Base-by-base conservation (phyloP, 2,113 vertebrate genomes). In the Monopterus albus region DNA sequence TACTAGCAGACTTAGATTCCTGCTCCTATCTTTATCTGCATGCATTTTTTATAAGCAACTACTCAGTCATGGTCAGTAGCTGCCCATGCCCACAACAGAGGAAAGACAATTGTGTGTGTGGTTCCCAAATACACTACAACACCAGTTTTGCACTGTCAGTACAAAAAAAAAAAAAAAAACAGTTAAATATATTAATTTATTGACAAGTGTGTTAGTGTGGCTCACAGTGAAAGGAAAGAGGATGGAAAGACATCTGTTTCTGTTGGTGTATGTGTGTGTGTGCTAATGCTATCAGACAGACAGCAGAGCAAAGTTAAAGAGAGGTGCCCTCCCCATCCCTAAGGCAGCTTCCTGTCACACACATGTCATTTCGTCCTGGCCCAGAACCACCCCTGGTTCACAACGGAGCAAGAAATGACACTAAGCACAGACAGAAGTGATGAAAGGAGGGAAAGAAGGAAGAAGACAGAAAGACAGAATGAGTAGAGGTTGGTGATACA, bases 281-380 rank as follows among this genome's bases (percentile, higher is more conserved):
- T 14, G 21, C 15, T 29, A 18, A 47, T 4, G 53, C 36, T 58
- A 11, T 58, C 43, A 33, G 72, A 73, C 36, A 73, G 67, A 64
- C 43, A 64, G 55, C 55, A 47, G 64, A 62, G 62, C 10, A 2
- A 36, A 49, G 71, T 60, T 65, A 60, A 78, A 82, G 49, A 53
- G 39, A 56, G 45, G 58, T 60, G 78, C 50, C 51, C 65, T 62
- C 62, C 75, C 35, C 26, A 20, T 78, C 60, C 69, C 74, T 11
- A 3, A 21, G 55, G 77, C 38, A 12, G 33, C 59, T 67, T 72
- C 70, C 82, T 76, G 78, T 85, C 82, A 85, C 73, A 79, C 52
- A 67, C 33, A 33, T 70, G 69, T 80, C 73, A 78, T 50, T 82
- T 85, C 72, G 59, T 75, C 29, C 46, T 42, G 61, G 55, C 61